These are phyloP conservation scores for Ceratosolen solmsi DNA, from an alignment of 1,140 invertebrate species.

Conservation along the genomic window DNA sequence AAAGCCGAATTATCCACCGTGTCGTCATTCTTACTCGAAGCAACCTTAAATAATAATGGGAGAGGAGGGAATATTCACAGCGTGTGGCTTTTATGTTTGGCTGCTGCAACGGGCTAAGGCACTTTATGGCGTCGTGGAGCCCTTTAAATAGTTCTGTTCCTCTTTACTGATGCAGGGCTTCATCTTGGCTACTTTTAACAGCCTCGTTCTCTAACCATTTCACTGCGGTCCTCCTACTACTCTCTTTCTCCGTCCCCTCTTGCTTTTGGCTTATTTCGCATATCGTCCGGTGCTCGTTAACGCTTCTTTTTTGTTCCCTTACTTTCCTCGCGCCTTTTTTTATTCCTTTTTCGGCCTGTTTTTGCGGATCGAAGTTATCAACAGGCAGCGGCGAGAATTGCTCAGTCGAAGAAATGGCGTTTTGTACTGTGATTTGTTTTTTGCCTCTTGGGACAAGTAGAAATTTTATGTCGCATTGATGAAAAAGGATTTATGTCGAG, in stretches of 20 bases:
- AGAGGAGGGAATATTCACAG: slow-evolving; percentile 26
- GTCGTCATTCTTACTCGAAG: neutral
- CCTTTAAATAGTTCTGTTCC: slow-evolving; percentile 41
- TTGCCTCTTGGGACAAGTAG: slow-evolving; percentile 4
- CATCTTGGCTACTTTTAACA: slow-evolving; percentile 29
- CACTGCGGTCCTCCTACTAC: neutral
- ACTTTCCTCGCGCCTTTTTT: neutral
- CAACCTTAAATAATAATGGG: slow-evolving; percentile 40
- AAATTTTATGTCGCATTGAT: slow-evolving; percentile 4
- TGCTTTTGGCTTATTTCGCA: slow-evolving; percentile 13
- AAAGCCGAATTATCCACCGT: neutral
- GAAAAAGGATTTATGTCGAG: neutral
- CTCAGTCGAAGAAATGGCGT: neutral
- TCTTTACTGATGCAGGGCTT: neutral
- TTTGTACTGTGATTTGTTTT: slow-evolving; percentile 1
- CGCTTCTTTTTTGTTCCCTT: neutral
- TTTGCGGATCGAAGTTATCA: slow-evolving; percentile 21
- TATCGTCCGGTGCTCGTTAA: slow-evolving; percentile 16
- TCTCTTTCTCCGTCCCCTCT: neutral
- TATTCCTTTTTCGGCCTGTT: slow-evolving; percentile 20
- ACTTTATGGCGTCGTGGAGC: slow-evolving; percentile 33
- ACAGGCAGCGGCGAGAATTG: slow-evolving; percentile 3
- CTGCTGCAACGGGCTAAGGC: slow-evolving; percentile 17
- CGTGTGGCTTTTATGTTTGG: slow-evolving; percentile 46
- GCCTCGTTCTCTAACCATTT: slow-evolving; percentile 5